A percentile compares a stretch with the other conserved stretches of the same genome.
Conservation (phyloP, 1,140 invertebrate genomes). For the Capitella teleta region DNA sequence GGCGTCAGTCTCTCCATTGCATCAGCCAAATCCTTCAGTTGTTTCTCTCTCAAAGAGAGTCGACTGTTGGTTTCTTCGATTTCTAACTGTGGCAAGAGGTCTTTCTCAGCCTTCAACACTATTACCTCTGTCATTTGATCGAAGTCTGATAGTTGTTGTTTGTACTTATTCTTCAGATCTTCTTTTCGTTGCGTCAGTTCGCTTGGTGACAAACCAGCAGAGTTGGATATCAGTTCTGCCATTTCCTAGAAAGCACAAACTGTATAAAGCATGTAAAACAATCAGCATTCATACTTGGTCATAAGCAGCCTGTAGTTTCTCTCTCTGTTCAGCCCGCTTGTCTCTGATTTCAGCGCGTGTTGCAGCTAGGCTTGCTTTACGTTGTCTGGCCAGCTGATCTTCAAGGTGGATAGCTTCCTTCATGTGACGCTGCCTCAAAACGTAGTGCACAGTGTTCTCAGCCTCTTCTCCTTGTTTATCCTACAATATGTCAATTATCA, state of each 20-base stretch:
- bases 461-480: slow-evolving; percentile 23
- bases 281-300: too few species aligned
- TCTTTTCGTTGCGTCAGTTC: slow-evolving; percentile 27
- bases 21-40: slow-evolving; percentile 28
- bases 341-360: slow-evolving; percentile 22
- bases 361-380: slow-evolving; percentile 21
- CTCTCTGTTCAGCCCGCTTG: slow-evolving; percentile 24
- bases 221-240: slow-evolving; percentile 26
- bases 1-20: slow-evolving; percentile 30
- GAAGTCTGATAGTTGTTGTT: slow-evolving; percentile 21
- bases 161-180: slow-evolving; percentile 22
- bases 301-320: slow-evolving; percentile 23
- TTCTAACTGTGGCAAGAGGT: slow-evolving; percentile 23
- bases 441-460: slow-evolving; percentile 34
- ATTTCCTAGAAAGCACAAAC: slow-evolving; percentile 20
- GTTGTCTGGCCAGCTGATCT: slow-evolving; percentile 26
- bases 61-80: slow-evolving; percentile 24
- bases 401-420: slow-evolving; percentile 36
- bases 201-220: slow-evolving; percentile 20
- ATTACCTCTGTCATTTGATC: slow-evolving; percentile 26
- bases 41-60: slow-evolving; percentile 33
- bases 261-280: too few species aligned
- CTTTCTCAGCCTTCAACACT: slow-evolving; percentile 22
- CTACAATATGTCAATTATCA: too few species aligned
- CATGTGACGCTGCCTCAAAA: slow-evolving; percentile 33